Conservation (phyloP, 2,797 vertebrate species). For the Emys orbicularis region DNA sequence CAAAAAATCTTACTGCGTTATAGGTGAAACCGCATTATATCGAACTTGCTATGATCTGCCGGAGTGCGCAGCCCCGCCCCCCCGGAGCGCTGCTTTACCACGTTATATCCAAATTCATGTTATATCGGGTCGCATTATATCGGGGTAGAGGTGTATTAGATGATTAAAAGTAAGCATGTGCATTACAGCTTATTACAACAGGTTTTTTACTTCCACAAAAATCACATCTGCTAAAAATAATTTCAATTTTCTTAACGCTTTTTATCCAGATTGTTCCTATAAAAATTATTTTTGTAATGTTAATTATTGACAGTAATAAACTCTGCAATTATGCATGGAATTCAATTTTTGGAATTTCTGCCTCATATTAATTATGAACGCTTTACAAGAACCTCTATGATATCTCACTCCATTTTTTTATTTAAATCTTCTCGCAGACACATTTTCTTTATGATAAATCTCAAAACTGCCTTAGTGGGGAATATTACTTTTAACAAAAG, state of each 20-base stretch:
- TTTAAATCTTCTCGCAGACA: constrained; percentile 20
- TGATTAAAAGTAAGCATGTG: constrained; percentile 55
- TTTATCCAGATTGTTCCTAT: background rate
- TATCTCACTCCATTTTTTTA: background rate
- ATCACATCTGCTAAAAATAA: background rate
- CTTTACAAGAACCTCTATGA: background rate
- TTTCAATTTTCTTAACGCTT: constrained; percentile 24
- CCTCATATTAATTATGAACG: constrained; percentile 11
- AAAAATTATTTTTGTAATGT: background rate
- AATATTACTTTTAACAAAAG: background rate
- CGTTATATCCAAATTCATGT: no score
- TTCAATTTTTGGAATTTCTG: constrained; percentile 5
- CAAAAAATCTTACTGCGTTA: no score
- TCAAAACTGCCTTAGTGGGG: background rate
- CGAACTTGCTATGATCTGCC: no score
- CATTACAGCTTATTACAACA: constrained; percentile 32
- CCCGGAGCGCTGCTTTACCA: no score
- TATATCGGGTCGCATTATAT: no score
- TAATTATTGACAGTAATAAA: background rate
- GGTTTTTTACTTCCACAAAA: background rate
- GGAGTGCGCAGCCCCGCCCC: no score
- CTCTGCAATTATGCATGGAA: background rate
- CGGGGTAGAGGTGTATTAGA: background rate
- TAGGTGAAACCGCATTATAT: no score
- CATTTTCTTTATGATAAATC: constrained; percentile 19